A percentile compares a stretch with the other conserved stretches of the same genome.
Evolutionary conservation across 2,888 invertebrate genomes (phyloP).

Genomic region (Microlaimidae sp.): DNA sequence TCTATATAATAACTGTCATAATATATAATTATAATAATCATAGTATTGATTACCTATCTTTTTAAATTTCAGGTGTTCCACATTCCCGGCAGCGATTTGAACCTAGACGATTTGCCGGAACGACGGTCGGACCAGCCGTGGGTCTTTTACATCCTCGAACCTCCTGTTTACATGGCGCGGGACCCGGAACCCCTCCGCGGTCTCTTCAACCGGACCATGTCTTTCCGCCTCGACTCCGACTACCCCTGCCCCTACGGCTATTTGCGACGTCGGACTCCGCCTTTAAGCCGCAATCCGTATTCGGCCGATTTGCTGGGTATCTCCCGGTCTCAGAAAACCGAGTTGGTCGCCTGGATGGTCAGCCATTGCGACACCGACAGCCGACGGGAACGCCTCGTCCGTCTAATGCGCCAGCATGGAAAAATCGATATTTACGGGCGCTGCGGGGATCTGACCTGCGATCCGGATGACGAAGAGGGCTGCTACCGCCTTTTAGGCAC

Average conservation of each 20-base stretch:
- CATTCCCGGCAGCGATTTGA: neutral
- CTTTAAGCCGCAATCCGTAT: too few relatives aligned
- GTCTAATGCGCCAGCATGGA: neutral
- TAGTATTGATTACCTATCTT: neutral
- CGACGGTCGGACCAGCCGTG: neutral
- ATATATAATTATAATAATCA: too few relatives aligned
- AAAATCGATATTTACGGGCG: conserved; percentile 2
- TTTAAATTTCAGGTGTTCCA: neutral
- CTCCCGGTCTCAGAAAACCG: neutral
- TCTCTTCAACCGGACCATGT: conserved; percentile 12
- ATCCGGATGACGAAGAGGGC: neutral
- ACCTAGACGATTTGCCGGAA: neutral
- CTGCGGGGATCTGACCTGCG: neutral
- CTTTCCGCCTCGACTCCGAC: conserved; percentile 10
- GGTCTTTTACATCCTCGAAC: neutral
- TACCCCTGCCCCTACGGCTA: conserved; percentile 11
- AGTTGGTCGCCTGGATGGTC: conserved; percentile 6
- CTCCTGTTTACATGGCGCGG: neutral
- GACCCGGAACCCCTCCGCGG: neutral
- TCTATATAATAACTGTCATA: too few relatives aligned
- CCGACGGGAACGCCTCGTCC: neutral
- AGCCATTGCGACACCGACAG: neutral
- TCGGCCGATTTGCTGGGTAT: too few relatives aligned
- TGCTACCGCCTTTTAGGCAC: neutral
- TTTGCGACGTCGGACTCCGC: neutral